Evolutionary conservation across 1,140 invertebrate species (phyloP).

Genomic region (Drosophila azteca): DNA sequence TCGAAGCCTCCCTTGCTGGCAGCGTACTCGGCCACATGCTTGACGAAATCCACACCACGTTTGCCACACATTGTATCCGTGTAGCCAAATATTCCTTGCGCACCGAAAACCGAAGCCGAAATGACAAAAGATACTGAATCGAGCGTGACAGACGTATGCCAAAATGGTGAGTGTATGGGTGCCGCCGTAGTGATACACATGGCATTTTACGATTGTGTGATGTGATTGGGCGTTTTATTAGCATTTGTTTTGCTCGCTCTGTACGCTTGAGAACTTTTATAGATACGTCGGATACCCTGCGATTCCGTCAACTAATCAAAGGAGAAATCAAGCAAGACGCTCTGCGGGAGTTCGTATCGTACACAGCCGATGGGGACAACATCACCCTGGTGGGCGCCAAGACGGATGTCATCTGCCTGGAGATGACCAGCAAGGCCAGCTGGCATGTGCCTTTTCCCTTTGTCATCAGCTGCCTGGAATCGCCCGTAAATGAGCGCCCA

Average conservation of each 20-base stretch:
- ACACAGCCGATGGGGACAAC: constrained; percentile 18
- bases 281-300: neutral
- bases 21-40: constrained; percentile 68
- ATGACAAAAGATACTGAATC: constrained; percentile 46
- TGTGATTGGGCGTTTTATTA: neutral
- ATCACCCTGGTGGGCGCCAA: constrained; percentile 52
- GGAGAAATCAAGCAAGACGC: constrained; percentile 45
- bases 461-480: constrained; percentile 7
- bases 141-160: neutral
- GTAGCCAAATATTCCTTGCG: constrained; percentile 23
- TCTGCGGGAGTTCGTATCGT: constrained; percentile 46
- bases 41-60: constrained; percentile 77
- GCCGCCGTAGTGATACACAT: constrained; percentile 1
- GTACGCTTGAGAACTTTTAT: constrained; percentile 21
- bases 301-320: constrained; percentile 34
- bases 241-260: constrained; percentile 64
- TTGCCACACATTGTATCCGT: constrained; percentile 69
- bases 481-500: neutral
- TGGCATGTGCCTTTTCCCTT: constrained; percentile 43
- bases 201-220: neutral
- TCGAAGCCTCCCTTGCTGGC: constrained; percentile 82
- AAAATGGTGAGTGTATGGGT: constrained; percentile 29
- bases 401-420: constrained; percentile 47
- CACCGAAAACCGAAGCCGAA: constrained; percentile 17
- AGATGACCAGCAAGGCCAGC: constrained; percentile 39